These are phyloP conservation scores for Agrotis segetum DNA, from an alignment of 2,888 invertebrate species.

Conservation along the genomic window DNA sequence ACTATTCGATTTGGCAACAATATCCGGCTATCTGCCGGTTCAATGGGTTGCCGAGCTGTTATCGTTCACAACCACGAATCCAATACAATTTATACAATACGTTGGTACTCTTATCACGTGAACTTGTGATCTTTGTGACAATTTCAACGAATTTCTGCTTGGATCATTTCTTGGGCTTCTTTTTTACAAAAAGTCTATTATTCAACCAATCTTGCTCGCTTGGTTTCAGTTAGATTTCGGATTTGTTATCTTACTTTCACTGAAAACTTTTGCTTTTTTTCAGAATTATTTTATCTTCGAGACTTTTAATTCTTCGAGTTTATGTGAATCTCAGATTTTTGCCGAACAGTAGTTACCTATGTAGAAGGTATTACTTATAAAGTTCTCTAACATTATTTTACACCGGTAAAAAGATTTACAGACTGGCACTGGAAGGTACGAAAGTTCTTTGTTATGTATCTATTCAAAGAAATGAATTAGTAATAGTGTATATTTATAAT, in stretches of 20 bases:
- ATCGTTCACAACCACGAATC: conserved; percentile 72
- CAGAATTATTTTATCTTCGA: conserved; percentile 31
- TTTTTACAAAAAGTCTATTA: conserved; percentile 35
- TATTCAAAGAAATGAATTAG: neutral
- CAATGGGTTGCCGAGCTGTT: conserved; percentile 76
- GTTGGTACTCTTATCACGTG: conserved; percentile 67
- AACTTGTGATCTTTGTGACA: conserved; percentile 76
- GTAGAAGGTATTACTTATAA: neutral
- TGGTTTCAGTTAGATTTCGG: conserved; percentile 37
- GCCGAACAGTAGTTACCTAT: conserved; percentile 14
- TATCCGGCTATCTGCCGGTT: conserved; percentile 53
- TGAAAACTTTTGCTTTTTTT: conserved; percentile 33
- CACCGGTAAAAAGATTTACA: conserved; percentile 11
- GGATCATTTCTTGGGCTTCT: conserved; percentile 16
- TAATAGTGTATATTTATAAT: neutral
- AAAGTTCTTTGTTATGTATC: conserved; percentile 13
- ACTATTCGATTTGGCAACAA: conserved; percentile 54
- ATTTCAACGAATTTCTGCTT: conserved; percentile 63
- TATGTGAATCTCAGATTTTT: conserved; percentile 6
- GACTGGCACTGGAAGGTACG: conserved; percentile 2
- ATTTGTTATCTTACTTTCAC: conserved; percentile 40
- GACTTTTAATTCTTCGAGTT: conserved; percentile 12
- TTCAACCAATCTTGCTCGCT: conserved; percentile 17
- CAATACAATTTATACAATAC: conserved; percentile 65
- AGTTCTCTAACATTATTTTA: neutral